phyloP scores from a whole-genome alignment of 2,797 vertebrate species.

The Platalea minor region DNA sequence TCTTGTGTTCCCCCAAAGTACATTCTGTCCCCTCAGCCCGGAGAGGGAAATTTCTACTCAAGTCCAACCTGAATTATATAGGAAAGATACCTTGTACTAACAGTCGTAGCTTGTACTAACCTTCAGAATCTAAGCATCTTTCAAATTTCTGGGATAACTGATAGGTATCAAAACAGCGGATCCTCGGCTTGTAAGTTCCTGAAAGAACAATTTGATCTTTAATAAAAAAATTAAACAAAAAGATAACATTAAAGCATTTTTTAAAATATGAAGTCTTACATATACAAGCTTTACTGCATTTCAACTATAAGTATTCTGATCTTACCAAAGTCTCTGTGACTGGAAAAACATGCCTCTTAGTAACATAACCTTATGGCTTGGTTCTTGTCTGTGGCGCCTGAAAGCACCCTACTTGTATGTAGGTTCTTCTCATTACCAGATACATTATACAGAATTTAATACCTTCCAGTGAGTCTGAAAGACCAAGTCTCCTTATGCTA shows the following conservation, averaged over 20 bases:
- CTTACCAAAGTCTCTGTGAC: not conserved
- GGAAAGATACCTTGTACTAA: not conserved
- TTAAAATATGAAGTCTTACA: not conserved
- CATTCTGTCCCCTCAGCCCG: not conserved
- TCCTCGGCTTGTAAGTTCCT: conserved; percentile 96
- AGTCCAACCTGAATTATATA: not conserved
- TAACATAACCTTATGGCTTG: not conserved
- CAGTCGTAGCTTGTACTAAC: conserved; percentile 69
- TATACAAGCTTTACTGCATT: not conserved
- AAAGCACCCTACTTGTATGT: not conserved
- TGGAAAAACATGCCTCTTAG: not conserved
- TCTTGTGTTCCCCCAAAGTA: not conserved
- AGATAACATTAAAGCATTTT: not conserved
- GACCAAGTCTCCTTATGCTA: not conserved
- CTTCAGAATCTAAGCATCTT: conserved; percentile 94
- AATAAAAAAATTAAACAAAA: not conserved
- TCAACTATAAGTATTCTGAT: not conserved
- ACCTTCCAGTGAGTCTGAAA: not conserved
- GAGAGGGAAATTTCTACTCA: not conserved
- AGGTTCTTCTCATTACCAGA: not conserved
- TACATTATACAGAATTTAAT: not conserved
- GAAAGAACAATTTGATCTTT: conserved; percentile 36
- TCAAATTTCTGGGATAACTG: conserved; percentile 98
- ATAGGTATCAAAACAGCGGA: conserved; percentile 94
- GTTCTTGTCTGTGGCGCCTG: not conserved